Base-by-base conservation (phyloP, 2,797 vertebrate genomes). In the Rhodeus uyekii region DNA sequence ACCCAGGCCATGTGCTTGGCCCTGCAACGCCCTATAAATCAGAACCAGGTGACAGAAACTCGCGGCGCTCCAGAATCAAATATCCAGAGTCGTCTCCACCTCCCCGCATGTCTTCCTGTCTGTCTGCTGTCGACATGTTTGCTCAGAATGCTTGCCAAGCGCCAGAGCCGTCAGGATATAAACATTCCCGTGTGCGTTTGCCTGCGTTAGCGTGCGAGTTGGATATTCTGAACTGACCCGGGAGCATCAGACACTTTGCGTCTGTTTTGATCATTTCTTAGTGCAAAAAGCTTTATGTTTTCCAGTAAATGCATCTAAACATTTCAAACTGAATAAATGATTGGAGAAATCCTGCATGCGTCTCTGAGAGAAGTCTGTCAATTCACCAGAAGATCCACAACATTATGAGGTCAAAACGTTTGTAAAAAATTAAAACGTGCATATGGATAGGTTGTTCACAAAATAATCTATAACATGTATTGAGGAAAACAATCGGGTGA, bases 251-350 rank as follows among this genome's bases (percentile, higher is more conserved):
- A 53, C 46, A 80, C 48, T 29, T 86, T 60, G 84, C 84, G 87
- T 89, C 80, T 71, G 34, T 73, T 82, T 78, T 60, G 48, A 88
- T 83, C 76, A 90, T 90, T 89, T 87, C 81, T 90, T 16, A 88
- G 36, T 64, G 63, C 34, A 36, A 16, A 60, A 29, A n/a, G n/a
- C n/a, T n/a, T n/a, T n/a, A n/a, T 8, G 27, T 16, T 32, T 61
- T 61, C 27, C 58, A 24, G 38, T 42, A 2, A 67, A 67, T 67
- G 22, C 22, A 16, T 42, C 19, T 39, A 12, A 12, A 38, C 63
- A 42, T 10, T 13, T 42, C 0, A 42, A 42, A 42, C 1, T 42
- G 13, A 44, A 12, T 48, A 7, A 48, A 46, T 18, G 44, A 18
- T 7, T 2, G 16, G 2, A 46, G 44, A 46, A 46, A 7, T 48